phyloP scores from a whole-genome alignment of 2,113 vertebrate species.

The Rhagologus leucostigma region DNA sequence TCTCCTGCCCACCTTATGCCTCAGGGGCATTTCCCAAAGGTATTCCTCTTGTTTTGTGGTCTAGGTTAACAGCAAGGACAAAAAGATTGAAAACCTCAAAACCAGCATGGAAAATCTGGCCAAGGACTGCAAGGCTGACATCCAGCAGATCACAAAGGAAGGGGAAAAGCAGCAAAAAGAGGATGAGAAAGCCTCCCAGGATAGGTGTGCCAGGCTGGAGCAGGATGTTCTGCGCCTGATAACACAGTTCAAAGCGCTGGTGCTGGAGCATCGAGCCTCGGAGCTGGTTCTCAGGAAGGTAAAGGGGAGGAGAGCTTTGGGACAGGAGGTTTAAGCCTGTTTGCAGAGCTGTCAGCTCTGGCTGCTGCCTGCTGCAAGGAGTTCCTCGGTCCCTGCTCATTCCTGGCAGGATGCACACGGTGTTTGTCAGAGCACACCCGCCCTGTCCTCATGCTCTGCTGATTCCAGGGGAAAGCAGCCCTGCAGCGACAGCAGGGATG shows the following conservation, averaged over 20 bases:
- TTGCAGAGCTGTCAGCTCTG: neutral
- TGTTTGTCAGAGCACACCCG: neutral
- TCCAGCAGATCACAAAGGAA: slow-evolving; percentile 55
- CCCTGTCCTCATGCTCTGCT: neutral
- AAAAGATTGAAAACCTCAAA: slow-evolving; percentile 69
- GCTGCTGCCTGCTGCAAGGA: neutral
- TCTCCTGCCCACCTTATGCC: neutral
- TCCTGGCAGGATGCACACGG: neutral
- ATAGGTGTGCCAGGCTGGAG: slow-evolving; percentile 54
- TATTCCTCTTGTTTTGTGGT: neutral
- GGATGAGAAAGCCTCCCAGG: slow-evolving; percentile 53
- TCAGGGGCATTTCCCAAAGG: neutral
- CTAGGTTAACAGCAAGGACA: slow-evolving; percentile 76
- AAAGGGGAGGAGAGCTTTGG: neutral
- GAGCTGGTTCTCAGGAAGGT: slow-evolving; percentile 81
- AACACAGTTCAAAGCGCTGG: slow-evolving; percentile 63
- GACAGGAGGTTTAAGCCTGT: neutral
- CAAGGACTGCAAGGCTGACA: slow-evolving; percentile 42
- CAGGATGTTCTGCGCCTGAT: slow-evolving; percentile 67
- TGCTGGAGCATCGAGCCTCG: slow-evolving; percentile 66
- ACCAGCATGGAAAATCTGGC: slow-evolving; percentile 62
- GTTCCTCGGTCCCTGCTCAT: neutral
- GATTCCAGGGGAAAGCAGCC: neutral
- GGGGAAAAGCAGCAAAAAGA: slow-evolving; percentile 63
- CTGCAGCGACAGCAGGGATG: neutral